Base-by-base conservation (phyloP, 2,888 invertebrate species). In the Leucoma salicis region DNA sequence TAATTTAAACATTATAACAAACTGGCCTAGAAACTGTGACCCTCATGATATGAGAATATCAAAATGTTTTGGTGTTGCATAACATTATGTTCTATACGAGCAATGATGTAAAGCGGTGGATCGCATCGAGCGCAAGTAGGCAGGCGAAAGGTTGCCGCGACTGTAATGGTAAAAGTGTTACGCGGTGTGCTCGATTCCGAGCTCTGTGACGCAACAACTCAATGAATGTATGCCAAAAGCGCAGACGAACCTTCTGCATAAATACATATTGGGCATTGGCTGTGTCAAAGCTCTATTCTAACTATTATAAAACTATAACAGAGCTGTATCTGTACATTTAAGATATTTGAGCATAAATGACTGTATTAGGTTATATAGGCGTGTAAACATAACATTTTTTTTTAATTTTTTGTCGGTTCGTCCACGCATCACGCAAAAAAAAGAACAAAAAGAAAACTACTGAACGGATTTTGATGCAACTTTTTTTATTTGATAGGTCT, bases 141-240 rank as follows among this genome's bases (percentile, higher is more conserved):
- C 70, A 70, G 70, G 74, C 74, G 73, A 74, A 70, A 74, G 78
- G 72, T 63, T 70, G 70, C 60, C 60, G 70, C 58, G 63, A 66
- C 74, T 66, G 80, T 76, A 78, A 82, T 78, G 79, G 84, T 82
- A 84, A 82, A 85, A 87, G 86, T 88, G 82, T 87, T 86, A 87
- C 86, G 78, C 78, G 74, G 66, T 75, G 85, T 75, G 75, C 86
- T 73, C 82, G 76, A 78, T 83, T 75, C 78, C 63, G 66, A 65
- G 68, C 64, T 63, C 61, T 54, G 55, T 83, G 78, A 86, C 78
- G 86, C 86, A 85, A 86, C 66, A 45, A 45, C 53, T 39, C 51
- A 42, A 75, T 80, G 76, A 86, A 88, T 87, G 83, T 89, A 78
- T 87, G 88, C 86, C 86, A 85, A 84, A 86, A 86, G 75, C 86